Evolutionary conservation across 1,140 invertebrate species (phyloP).

Genomic region (Pemphigus obesinymphae): DNA sequence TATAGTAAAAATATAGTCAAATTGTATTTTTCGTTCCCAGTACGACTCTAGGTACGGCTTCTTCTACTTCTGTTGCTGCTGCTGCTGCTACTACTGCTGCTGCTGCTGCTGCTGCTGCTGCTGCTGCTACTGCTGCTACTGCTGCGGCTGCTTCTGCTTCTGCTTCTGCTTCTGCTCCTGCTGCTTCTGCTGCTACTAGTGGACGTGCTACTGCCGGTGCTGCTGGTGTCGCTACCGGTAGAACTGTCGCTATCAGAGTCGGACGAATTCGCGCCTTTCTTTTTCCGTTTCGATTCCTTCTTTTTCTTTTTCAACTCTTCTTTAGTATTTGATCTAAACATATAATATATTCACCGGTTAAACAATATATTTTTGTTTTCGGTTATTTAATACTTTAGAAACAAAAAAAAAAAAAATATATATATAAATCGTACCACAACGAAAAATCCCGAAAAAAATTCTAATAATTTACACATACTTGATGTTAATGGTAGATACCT

Average conservation of each 20-base stretch:
- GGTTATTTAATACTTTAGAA: too few species aligned
- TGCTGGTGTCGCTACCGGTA: constrained; percentile 24
- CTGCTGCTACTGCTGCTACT: neutral
- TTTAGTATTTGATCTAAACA: neutral
- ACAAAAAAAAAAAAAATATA: too few species aligned
- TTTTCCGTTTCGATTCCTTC: neutral
- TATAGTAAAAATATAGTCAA: too few species aligned
- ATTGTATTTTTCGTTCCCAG: too few species aligned
- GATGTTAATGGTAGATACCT: too few species aligned
- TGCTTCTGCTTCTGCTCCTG: constrained; percentile 20
- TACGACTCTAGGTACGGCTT: neutral
- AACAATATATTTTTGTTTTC: neutral
- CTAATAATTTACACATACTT: too few species aligned
- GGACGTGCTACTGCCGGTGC: neutral
- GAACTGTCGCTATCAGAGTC: neutral
- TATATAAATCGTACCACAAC: too few species aligned
- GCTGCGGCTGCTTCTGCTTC: neutral
- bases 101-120: constrained; percentile 11
- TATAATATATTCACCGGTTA: too few species aligned
- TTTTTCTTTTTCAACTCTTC: neutral
- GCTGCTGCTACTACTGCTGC: neutral
- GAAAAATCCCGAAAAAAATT: too few species aligned
- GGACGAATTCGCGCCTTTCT: neutral
- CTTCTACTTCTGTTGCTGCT: too few species aligned
- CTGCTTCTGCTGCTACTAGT: neutral